A percentile compares a stretch with the other conserved stretches of the same genome.
Evolutionary conservation across 2,113 vertebrate genomes (phyloP).

Genomic region (Labrus mixtus): DNA sequence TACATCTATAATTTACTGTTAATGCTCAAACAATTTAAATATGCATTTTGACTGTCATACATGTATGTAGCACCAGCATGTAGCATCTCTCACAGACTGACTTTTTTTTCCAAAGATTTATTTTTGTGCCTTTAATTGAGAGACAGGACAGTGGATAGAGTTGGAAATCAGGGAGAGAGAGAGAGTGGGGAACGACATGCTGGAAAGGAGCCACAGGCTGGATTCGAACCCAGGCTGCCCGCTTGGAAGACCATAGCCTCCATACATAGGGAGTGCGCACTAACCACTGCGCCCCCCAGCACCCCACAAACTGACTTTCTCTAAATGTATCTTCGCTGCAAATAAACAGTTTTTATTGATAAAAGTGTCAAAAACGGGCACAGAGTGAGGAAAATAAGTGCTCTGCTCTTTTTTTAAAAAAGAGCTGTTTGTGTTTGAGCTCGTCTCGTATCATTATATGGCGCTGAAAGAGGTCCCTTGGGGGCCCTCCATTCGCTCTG

Average conservation of each 20-base stretch:
- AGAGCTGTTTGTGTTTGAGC: slow-evolving; percentile 17
- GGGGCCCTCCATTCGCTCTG: slow-evolving; percentile 25
- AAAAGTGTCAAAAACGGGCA: slow-evolving; percentile 11
- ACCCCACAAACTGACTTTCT: neutral
- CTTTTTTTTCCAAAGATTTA: no score
- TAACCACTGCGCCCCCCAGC: no score
- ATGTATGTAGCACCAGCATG: neutral
- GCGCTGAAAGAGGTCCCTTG: slow-evolving; percentile 49
- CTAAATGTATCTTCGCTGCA: neutral
- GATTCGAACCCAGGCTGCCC: no score
- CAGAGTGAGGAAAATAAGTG: slow-evolving; percentile 30
- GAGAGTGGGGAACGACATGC: no score
- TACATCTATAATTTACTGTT: neutral
- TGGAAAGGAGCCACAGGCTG: no score
- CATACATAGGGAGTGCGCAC: no score
- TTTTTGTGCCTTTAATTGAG: no score
- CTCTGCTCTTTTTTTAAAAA: slow-evolving; percentile 14
- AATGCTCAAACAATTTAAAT: neutral
- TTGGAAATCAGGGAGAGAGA: no score
- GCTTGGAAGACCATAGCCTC: no score
- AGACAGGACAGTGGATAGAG: no score
- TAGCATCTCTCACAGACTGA: neutral
- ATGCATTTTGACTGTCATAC: no score
- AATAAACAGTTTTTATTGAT: slow-evolving; percentile 6
- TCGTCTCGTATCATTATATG: slow-evolving; percentile 37